A percentile compares a stretch with the other conserved stretches of the same genome.
These are phyloP conservation scores for Epinephelus moara DNA, from an alignment of 2,113 vertebrate species.

Conservation along the genomic window DNA sequence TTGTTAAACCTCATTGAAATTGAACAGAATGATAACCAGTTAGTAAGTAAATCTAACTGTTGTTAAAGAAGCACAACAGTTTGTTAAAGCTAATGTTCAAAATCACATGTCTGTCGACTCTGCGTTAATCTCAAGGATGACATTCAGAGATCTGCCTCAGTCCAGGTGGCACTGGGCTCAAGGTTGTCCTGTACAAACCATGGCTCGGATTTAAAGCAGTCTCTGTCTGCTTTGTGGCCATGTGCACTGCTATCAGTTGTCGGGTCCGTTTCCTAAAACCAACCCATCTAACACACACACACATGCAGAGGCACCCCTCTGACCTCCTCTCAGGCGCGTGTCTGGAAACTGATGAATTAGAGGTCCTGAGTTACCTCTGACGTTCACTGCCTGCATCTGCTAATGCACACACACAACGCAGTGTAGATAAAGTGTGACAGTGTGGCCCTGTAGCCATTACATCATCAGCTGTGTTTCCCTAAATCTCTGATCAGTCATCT, in stretches of 20 bases:
- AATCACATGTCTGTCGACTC: too few relatives aligned
- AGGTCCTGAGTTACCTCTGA: conserved; percentile 44
- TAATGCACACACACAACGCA: neutral
- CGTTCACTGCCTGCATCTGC: neutral
- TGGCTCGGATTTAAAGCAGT: conserved; percentile 10
- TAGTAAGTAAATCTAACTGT: too few relatives aligned
- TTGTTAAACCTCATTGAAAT: neutral
- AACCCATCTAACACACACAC: conserved; percentile 1
- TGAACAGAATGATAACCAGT: neutral
- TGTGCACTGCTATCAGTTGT: conserved; percentile 42
- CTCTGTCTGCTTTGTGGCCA: conserved; percentile 35
- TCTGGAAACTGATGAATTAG: conserved; percentile 58
- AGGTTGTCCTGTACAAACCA: conserved; percentile 14
- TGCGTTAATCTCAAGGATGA: neutral
- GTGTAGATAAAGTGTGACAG: conserved; percentile 39
- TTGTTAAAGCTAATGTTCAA: neutral
- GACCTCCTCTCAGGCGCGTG: conserved; percentile 48
- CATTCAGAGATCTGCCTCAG: conserved; percentile 1
- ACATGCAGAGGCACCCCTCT: conserved; percentile 12
- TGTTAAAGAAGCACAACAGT: neutral
- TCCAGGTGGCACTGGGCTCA: neutral
- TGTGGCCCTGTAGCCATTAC: conserved; percentile 39
- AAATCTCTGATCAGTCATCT: conserved; percentile 48
- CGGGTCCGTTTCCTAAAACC: conserved; percentile 45
- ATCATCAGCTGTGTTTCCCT: neutral